Conservation (phyloP, 1,140 invertebrate species). For the Drosophila fuyamai region DNA sequence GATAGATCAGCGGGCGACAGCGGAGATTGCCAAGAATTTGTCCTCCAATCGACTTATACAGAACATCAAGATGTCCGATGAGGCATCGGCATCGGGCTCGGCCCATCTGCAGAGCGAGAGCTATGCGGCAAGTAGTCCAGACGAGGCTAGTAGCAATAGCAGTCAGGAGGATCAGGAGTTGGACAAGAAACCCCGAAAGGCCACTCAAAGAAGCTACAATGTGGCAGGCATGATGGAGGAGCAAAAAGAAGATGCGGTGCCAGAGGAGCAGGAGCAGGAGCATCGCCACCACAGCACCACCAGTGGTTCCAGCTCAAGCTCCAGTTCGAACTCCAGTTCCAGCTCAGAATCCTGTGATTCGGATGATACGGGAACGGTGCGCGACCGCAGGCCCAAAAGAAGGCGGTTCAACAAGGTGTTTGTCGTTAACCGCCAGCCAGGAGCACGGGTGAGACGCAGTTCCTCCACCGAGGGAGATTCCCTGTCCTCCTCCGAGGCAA, state of each 20-base stretch:
- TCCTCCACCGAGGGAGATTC: slow-evolving; percentile 88
- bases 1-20: slow-evolving; percentile 24
- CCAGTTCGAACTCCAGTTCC: slow-evolving; percentile 54
- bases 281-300: slow-evolving; percentile 69
- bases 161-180: slow-evolving; percentile 32
- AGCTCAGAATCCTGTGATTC: slow-evolving; percentile 78
- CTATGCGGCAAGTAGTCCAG: slow-evolving; percentile 68
- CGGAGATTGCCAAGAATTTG: slow-evolving; percentile 59
- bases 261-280: slow-evolving; percentile 34
- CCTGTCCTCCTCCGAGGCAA: slow-evolving; percentile 85
- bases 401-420: slow-evolving; percentile 90
- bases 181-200: slow-evolving; percentile 38
- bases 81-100: slow-evolving; percentile 16
- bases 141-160: slow-evolving; percentile 47
- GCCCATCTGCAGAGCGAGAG: slow-evolving; percentile 76
- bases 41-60: slow-evolving; percentile 61
- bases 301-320: slow-evolving; percentile 38
- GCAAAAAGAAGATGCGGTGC: slow-evolving; percentile 8
- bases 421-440: slow-evolving; percentile 87
- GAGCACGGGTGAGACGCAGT: slow-evolving; percentile 83
- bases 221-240: slow-evolving; percentile 85
- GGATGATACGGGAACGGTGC: slow-evolving; percentile 81
- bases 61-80: slow-evolving; percentile 52
- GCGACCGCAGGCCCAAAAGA: slow-evolving; percentile 85
- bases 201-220: slow-evolving; percentile 84